Base-by-base conservation (phyloP, 2,888 invertebrate genomes). In the Xylota sylvarum region DNA sequence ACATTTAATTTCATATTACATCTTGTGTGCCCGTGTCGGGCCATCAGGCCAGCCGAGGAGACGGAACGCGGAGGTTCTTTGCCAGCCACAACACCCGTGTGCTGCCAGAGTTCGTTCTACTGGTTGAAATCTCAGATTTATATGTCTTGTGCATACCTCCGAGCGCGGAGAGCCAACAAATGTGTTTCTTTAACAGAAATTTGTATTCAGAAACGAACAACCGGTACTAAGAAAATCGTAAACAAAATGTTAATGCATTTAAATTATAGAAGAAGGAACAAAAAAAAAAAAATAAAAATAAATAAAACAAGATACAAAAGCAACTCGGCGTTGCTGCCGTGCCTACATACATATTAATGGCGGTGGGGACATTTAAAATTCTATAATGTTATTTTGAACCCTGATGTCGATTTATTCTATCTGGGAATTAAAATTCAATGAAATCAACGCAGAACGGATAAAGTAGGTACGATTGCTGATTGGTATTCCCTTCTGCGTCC, bases 241-340 rank as follows among this genome's bases (percentile, higher is more conserved):
- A 87, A 87, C 87, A 87, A 87, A 87, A 87, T 87, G 87, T 87
- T 87, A 87, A 87, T 87, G 87, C 87, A 87, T 87, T 82, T 78
- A 87, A 83, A 87, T 82, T 78, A 74, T 78, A 78, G 73, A 82
- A 82, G 77, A 77, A 70, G 65, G 55, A 43, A 67, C 17, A 58
- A 50, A 43, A 62, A 67, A 40, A 37, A 35, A 72, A 32, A 37
- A 32, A 32, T 32, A 32, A 32, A 32, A 32, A 32, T 5, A 32
- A 32, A 32, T 32, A 32, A 32, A 65, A 48, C 50, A 58, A 65
- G 46, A 56, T 62, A 60, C 37, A 50, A 65, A 43, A 60, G 30
- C 62, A 30, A 65, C 72, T 67, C 37, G 50, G 46, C 35, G 48
- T 37, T 72, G 60, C 74, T 77, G 77, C 32, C 48, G 55, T 78